Evolutionary conservation across 2,797 vertebrate species (phyloP), one percentile per base, ranked within the genome.

Genomic region (Betta splendens): DNA sequence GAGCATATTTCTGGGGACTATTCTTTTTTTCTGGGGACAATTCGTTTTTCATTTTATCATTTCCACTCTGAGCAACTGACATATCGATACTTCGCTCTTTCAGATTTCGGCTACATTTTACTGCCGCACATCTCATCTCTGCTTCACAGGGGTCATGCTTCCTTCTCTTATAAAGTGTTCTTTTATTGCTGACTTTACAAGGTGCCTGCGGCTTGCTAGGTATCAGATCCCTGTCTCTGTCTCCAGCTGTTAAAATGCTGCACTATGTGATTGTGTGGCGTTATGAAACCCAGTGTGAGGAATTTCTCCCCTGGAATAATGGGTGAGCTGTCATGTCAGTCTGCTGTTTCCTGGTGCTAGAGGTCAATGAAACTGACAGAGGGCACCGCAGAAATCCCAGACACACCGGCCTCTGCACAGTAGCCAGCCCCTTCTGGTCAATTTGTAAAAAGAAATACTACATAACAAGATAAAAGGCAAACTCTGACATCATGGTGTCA

Each of bases 301-400:
- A 58, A 66, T 66, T 72, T 61, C 71, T 65, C 35, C 68, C 23
- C 59, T 25, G 33, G 59, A 71, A 35, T 72, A 69, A 77, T 59
- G 38, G 48, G 50, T 26, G 73, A 43, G 55, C 80, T 10, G 21
- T 88, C 79, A 72, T 77, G 78, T 81, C 76, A 72, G 77, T 63
- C 75, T 85, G 78, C 64, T 77, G 83, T 79, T 83, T 71, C 68
- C 64, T 72, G 61, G 55, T 57, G 60, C 49, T 76, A 36, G 75
- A 86, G 80, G 81, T 82, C 84, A 72, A 76, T 72, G 79, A 85
- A 86, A 74, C 73, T 81, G 79, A 69, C 80, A 83, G 73, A 80
- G 77, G 62, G 77, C 83, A 47, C 75, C 64, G 64, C 67, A 69
- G 79, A 80, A 85, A 87, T 91, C 84, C 72, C 45, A 67, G 69